Base-by-base conservation (phyloP, 2,888 invertebrate species). In the Zygothrica quintamaculata region DNA sequence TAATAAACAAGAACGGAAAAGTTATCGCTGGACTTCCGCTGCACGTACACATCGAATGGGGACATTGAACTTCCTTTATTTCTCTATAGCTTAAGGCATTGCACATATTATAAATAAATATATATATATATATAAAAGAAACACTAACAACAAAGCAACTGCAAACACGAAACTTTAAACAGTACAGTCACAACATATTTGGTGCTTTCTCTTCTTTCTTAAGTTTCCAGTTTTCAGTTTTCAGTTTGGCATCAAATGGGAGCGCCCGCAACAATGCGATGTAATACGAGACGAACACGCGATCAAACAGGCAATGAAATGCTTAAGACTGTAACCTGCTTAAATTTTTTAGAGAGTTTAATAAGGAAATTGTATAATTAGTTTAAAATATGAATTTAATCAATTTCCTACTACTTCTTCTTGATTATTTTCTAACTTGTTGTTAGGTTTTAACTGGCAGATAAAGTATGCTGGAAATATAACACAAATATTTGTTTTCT, bases 41-140 rank as follows among this genome's bases (percentile, higher is more conserved):
- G 73, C 68, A 77, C 81, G 77, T 61, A 67, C 57, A 46, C 15
- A 37, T 42, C 57, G 51, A 69, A 79, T 61, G 64, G 58, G 80
- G 64, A 84, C 84, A 80, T 84, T 84, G 84, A 84, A 84, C 84
- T 80, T 75, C 67, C 59, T 22, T 33, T 47, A 51, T 69, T 65
- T 51, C 40, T 58, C 33, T 8, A 39, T 18, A 26, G 57, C 46
- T 56, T 39, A 11, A 48, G 75, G 77, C 66, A 61, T 37, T 47
- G 52, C 34, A 12, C 55, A 37, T 57, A 46, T 55, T 56, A 42
- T 52, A n/a, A n/a, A 29, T 46, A 22, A 16, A 8, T 33, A 16
- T 9, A n/a, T 25, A 39, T 25, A 37, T 9, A 5, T 37, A 29
- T 50, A 65, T 22, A 65, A 51, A 15, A 50, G 18, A n/a, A n/a